Evolutionary conservation across 2,797 vertebrate genomes (phyloP).

Genomic region (Megaceryle alcyon): DNA sequence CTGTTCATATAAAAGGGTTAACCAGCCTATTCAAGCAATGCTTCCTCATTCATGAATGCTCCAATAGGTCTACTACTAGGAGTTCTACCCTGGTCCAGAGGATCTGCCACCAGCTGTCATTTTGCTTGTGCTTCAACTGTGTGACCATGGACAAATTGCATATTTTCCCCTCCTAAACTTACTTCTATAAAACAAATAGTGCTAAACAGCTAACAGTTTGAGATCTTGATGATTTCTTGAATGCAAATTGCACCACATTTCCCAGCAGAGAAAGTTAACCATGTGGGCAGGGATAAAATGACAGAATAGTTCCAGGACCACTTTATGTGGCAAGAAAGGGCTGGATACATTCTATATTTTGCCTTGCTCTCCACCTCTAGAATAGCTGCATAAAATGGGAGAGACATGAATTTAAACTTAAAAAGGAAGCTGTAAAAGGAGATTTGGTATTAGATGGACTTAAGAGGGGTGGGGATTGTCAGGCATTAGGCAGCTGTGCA

Average conservation of each 20-base stretch:
- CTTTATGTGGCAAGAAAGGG: neutral
- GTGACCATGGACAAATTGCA: neutral
- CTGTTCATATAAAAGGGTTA: neutral
- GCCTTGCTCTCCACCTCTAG: neutral
- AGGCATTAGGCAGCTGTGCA: accelerated
- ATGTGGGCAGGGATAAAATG: neutral
- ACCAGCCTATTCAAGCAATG: neutral
- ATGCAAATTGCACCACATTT: accelerated
- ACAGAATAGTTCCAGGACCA: neutral
- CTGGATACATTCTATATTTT: neutral
- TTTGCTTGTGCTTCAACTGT: neutral
- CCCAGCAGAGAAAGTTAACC: neutral
- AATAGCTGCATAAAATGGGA: neutral
- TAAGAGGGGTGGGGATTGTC: neutral
- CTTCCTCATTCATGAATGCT: neutral
- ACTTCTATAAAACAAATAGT: neutral
- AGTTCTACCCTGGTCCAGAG: neutral
- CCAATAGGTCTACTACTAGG: neutral
- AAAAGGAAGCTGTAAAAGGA: neutral
- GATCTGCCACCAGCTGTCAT: neutral
- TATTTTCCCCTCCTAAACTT: neutral
- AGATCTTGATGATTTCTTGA: neutral
- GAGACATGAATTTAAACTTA: neutral
- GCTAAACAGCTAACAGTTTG: neutral
- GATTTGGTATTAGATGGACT: neutral